phyloP scores from a whole-genome alignment of 2,888 invertebrate species.

The Parochlus steinenii region DNA sequence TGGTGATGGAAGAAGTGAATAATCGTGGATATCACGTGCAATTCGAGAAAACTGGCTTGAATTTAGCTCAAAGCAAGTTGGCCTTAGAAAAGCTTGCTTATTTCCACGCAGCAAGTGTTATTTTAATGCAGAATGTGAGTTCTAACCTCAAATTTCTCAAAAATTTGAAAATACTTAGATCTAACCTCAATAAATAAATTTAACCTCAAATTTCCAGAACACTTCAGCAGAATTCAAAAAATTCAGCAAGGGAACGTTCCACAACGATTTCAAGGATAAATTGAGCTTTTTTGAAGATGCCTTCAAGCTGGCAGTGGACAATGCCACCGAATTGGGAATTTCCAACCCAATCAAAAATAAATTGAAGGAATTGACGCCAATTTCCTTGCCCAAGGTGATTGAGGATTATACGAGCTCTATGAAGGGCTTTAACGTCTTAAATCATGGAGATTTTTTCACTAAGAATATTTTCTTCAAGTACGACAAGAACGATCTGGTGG shows the following conservation, averaged over 20 bases:
- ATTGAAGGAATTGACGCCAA: constrained; percentile 11
- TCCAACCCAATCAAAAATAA: constrained; percentile 9
- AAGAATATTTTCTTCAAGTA: constrained; percentile 14
- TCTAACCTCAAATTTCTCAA: neutral
- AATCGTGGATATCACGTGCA: constrained; percentile 12
- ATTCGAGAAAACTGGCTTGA: constrained; percentile 11
- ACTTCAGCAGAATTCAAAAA: constrained; percentile 2
- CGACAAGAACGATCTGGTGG: constrained; percentile 10
- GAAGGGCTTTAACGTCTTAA: constrained; percentile 13
- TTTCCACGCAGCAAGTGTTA: constrained; percentile 14
- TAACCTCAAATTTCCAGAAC: constrained; percentile 1
- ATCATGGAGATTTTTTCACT: constrained; percentile 15
- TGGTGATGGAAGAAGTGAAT: constrained; percentile 14
- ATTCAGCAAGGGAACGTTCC: constrained; percentile 13
- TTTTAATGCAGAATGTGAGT: constrained; percentile 12
- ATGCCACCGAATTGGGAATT: constrained; percentile 12
- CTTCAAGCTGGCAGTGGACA: constrained; percentile 12
- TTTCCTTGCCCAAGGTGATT: constrained; percentile 12
- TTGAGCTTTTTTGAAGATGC: constrained; percentile 13
- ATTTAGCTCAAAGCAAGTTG: constrained; percentile 12
- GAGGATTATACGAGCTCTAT: constrained; percentile 12
- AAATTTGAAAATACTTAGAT: no score
- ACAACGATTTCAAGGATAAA: constrained; percentile 10
- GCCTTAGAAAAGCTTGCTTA: constrained; percentile 14
- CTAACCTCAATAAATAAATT: neutral